Conservation (phyloP, 1,140 invertebrate genomes). For the Muscidifurax raptorellus region DNA sequence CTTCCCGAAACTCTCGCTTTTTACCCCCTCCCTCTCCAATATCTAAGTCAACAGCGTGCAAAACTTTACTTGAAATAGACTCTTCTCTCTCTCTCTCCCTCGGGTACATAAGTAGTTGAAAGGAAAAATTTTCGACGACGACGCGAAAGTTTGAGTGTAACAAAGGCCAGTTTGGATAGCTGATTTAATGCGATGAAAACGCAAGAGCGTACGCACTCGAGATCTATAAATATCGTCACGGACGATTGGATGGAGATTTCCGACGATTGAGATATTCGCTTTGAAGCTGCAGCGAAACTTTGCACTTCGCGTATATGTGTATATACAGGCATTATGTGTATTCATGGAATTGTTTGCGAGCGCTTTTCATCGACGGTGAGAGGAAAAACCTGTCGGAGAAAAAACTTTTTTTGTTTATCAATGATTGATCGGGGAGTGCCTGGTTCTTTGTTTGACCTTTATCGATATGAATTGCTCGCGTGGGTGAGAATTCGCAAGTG, state of each 20-base stretch:
- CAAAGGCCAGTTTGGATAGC: constrained; percentile 32
- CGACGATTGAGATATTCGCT: neutral
- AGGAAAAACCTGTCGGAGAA: too few species aligned
- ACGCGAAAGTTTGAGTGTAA: neutral
- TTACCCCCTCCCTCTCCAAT: neutral
- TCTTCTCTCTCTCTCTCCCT: neutral
- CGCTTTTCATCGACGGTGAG: neutral
- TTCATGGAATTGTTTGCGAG: neutral
- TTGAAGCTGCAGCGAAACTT: neutral
- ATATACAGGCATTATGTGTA: neutral
- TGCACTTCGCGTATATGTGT: neutral
- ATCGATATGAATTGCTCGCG: too few species aligned
- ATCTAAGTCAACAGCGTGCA: neutral
- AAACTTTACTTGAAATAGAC: neutral
- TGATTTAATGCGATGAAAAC: constrained; percentile 41
- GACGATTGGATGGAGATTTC: neutral
- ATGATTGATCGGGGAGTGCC: too few species aligned
- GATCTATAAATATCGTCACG: neutral
- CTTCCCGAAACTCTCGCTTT: neutral
- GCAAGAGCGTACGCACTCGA: constrained; percentile 19
- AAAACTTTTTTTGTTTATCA: too few species aligned
- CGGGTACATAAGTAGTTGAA: neutral
- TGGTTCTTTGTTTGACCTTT: too few species aligned
- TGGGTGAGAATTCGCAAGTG: too few species aligned
- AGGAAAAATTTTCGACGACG: constrained; percentile 9